These are phyloP conservation scores for Phyllotreta striolata DNA, from an alignment of 2,888 invertebrate species.

Conservation along the genomic window DNA sequence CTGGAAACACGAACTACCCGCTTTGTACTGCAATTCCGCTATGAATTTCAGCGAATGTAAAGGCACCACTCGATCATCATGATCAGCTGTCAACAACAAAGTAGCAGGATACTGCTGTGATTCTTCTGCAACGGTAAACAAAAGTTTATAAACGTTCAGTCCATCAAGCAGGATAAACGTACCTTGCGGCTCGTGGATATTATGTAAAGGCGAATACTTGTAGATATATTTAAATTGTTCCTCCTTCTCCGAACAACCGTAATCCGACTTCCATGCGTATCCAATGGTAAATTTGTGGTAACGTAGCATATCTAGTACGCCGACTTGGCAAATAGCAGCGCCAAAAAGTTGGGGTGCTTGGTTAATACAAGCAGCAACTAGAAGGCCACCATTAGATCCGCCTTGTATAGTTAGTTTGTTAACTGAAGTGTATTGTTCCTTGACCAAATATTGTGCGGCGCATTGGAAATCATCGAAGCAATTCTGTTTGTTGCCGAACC, in stretches of 20 bases:
- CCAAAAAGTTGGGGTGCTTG: slow-evolving; percentile 95
- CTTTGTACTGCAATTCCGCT: slow-evolving; percentile 84
- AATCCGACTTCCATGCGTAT: slow-evolving; percentile 95
- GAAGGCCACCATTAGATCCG: slow-evolving; percentile 95
- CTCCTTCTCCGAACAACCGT: slow-evolving; percentile 87
- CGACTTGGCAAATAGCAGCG: slow-evolving; percentile 92
- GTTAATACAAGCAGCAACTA: slow-evolving; percentile 95
- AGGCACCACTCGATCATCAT: slow-evolving; percentile 98
- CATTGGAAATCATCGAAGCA: slow-evolving; percentile 96
- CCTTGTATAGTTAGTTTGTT: slow-evolving; percentile 88
- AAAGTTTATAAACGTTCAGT: background rate
- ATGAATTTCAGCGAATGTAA: slow-evolving; percentile 95
- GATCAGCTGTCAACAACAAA: slow-evolving; percentile 94
- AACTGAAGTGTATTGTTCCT: slow-evolving; percentile 79
- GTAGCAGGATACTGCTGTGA: slow-evolving; percentile 85
- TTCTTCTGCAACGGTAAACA: slow-evolving; percentile 6
- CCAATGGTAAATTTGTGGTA: slow-evolving; percentile 99
- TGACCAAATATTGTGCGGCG: slow-evolving; percentile 88
- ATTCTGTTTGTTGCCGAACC: slow-evolving; percentile 93
- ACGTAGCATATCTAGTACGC: slow-evolving; percentile 96
- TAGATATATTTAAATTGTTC: slow-evolving; percentile 86
- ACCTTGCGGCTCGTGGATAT: slow-evolving; percentile 74
- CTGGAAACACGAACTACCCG: slow-evolving; percentile 71
- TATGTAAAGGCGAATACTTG: slow-evolving; percentile 94
- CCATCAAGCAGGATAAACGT: slow-evolving; percentile 19